Evolutionary conservation across 2,113 vertebrate genomes (phyloP).

Genomic region (Tiliqua scincoides): DNA sequence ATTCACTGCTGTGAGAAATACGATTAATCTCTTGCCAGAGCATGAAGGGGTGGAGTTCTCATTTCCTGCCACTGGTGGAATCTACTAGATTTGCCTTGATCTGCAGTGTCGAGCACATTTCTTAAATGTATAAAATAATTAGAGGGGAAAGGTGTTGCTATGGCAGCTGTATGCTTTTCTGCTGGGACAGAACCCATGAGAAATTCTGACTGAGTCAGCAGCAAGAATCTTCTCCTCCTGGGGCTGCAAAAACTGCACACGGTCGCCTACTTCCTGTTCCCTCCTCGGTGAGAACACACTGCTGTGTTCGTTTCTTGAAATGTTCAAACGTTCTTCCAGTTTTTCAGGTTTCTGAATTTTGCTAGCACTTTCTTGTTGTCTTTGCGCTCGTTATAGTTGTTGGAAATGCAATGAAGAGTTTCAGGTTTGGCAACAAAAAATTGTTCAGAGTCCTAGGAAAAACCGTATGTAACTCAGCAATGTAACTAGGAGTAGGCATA

Average conservation of each 20-base stretch:
- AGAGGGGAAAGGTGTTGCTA: conserved; percentile 14
- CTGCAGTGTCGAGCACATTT: neutral
- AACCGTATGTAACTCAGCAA: neutral
- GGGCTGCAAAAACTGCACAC: neutral
- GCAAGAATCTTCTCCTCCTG: conserved; percentile 21
- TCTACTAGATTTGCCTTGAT: neutral
- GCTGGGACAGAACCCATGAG: conserved; percentile 33
- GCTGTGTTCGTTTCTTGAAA: neutral
- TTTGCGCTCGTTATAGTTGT: neutral
- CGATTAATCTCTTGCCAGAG: neutral
- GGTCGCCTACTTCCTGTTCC: conserved; percentile 11
- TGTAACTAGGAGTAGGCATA: neutral
- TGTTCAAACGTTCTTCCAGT: neutral
- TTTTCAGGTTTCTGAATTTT: neutral
- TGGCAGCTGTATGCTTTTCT: conserved; percentile 1
- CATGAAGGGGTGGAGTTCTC: neutral
- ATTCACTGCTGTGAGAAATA: neutral
- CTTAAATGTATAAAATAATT: conserved; percentile 2
- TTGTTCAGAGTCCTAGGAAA: neutral
- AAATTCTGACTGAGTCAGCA: conserved; percentile 38
- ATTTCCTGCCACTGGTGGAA: neutral
- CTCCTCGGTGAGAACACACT: conserved; percentile 1
- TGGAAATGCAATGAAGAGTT: neutral
- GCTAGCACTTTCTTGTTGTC: neutral
- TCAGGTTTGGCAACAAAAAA: neutral